phyloP scores from a whole-genome alignment of 2,113 vertebrate species.

The Daubentonia madagascariensis region DNA sequence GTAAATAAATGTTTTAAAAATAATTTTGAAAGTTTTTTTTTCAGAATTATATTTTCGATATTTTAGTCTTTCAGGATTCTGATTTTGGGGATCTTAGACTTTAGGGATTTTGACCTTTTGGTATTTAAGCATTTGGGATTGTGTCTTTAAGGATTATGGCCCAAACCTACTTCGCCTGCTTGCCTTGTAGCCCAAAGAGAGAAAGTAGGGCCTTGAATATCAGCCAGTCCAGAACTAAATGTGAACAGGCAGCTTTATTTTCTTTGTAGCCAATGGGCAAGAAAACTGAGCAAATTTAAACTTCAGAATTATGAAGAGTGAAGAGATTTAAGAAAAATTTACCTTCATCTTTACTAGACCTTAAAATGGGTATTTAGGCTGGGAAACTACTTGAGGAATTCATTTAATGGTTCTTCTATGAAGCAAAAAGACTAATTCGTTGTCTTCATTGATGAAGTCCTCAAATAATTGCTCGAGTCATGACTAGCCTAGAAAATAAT shows the following conservation, averaged over 20 bases:
- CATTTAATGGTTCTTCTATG: not conserved
- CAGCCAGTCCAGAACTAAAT: not conserved
- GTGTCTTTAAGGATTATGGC: not conserved
- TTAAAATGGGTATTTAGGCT: not conserved
- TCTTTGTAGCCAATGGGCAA: not conserved
- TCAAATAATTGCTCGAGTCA: not conserved
- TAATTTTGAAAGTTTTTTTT: not conserved
- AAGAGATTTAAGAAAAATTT: not conserved
- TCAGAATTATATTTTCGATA: not conserved
- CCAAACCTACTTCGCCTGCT: not conserved
- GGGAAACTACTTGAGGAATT: not conserved
- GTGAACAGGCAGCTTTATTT: not conserved
- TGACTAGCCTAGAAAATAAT: not conserved
- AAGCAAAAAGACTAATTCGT: not conserved
- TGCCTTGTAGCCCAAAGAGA: not conserved
- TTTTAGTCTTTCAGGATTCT: not conserved
- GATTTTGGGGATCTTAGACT: not conserved
- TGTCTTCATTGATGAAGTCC: not conserved
- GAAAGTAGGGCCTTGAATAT: not conserved
- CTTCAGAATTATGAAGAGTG: not conserved
- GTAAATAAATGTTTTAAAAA: not conserved
- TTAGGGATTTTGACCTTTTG: not conserved
- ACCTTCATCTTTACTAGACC: not conserved
- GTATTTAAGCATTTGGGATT: not conserved
- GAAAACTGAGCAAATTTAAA: not conserved